Percentiles rank a stretch among this genome's conserved stretches.
These are phyloP conservation scores for Ptilorrhoa leucosticta DNA, from an alignment of 2,113 vertebrate species.

Conservation along the genomic window DNA sequence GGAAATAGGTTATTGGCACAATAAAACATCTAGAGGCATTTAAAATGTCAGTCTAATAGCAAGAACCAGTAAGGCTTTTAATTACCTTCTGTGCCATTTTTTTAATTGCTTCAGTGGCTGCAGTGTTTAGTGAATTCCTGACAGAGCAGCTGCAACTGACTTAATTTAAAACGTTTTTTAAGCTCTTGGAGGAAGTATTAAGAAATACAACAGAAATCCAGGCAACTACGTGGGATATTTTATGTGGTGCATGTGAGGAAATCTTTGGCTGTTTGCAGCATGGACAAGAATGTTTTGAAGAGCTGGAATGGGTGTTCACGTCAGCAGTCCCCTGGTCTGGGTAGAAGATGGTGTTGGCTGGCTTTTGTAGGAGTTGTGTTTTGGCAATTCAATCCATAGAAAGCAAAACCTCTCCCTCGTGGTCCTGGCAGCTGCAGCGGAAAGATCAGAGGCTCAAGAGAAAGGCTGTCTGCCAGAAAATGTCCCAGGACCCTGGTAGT, in stretches of 20 bases:
- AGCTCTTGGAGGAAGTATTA: constrained; percentile 41
- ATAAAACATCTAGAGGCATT: constrained; percentile 91
- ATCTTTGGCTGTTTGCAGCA: background rate
- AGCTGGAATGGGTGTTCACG: rapidly evolving
- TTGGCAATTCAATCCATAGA: background rate
- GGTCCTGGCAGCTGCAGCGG: background rate
- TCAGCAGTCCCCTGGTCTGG: background rate
- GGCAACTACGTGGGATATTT: background rate
- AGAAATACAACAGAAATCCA: constrained; percentile 17
- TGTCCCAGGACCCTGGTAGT: background rate
- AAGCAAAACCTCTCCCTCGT: background rate
- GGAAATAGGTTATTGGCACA: constrained; percentile 93
- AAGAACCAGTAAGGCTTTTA: constrained; percentile 99
- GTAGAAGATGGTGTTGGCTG: background rate
- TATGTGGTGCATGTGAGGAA: background rate
- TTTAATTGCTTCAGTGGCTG: constrained; percentile 81
- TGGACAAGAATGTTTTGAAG: background rate
- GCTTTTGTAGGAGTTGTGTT: background rate
- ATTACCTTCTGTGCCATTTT: constrained; percentile 99
- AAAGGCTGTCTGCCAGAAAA: background rate
- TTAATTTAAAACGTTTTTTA: constrained; percentile 72
- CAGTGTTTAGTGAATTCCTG: constrained; percentile 76
- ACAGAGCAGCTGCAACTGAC: constrained; percentile 78
- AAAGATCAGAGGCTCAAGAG: background rate
- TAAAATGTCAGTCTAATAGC: constrained; percentile 95